phyloP scores from a whole-genome alignment of 2,113 vertebrate genomes.

The Taurulus bubalis region DNA sequence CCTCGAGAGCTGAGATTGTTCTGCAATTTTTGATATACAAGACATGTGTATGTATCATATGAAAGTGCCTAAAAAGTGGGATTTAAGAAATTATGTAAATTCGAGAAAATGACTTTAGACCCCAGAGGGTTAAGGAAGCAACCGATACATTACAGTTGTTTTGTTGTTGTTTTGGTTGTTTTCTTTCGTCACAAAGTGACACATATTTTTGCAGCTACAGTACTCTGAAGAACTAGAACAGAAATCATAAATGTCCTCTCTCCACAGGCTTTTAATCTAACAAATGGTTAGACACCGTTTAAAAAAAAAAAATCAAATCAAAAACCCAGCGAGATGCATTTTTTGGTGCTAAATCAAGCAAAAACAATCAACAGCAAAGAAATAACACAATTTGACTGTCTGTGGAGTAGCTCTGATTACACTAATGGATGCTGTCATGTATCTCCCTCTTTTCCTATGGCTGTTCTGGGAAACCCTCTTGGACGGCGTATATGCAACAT shows the following conservation, averaged over 20 bases:
- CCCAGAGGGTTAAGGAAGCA: not conserved
- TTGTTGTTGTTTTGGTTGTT: not conserved
- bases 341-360: slow-evolving; percentile 17
- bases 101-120: too few species aligned
- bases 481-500: not conserved
- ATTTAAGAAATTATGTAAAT: too few species aligned
- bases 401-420: slow-evolving; percentile 54
- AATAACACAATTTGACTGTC: slow-evolving; percentile 6
- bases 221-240: not conserved
- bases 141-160: not conserved
- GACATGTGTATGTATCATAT: too few species aligned
- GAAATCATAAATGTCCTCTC: not conserved
- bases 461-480: not conserved
- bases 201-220: not conserved
- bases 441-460: not conserved
- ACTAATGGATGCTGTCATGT: slow-evolving; percentile 43
- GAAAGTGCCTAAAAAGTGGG: too few species aligned
- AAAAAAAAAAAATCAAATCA: not conserved
- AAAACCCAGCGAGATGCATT: not conserved
- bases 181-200: not conserved
- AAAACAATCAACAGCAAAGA: slow-evolving; percentile 29
- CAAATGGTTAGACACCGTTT: not conserved
- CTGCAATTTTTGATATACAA: too few species aligned
- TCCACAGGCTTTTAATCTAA: slow-evolving; percentile 13
- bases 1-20: too few species aligned